phyloP scores from a whole-genome alignment of 2,113 vertebrate species.

The Oncorhynchus nerka region DNA sequence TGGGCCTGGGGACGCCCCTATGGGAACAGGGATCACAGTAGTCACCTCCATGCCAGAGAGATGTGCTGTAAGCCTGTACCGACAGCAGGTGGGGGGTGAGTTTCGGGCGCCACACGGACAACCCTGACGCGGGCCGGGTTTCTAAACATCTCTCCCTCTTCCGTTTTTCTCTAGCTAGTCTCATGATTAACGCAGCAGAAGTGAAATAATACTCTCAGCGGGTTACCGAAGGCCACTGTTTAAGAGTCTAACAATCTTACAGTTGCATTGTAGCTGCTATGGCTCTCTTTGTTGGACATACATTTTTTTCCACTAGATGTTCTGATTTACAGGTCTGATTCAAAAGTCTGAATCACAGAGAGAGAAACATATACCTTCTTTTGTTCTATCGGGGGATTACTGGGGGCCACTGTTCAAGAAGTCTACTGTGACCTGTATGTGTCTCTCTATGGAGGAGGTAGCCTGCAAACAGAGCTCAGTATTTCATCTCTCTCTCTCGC shows the following conservation, averaged over 20 bases:
- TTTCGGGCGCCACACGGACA: slow-evolving; percentile 54
- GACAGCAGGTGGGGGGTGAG: slow-evolving; percentile 36
- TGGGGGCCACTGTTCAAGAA: neutral
- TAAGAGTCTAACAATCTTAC: neutral
- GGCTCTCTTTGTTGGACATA: neutral
- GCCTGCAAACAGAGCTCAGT: neutral
- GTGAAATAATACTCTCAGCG: slow-evolving; percentile 13
- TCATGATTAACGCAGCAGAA: slow-evolving; percentile 38
- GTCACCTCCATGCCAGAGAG: slow-evolving; percentile 63
- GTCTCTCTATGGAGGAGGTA: neutral
- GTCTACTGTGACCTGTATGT: neutral
- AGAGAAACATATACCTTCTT: neutral
- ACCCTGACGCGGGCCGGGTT: slow-evolving; percentile 44
- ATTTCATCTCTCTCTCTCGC: slow-evolving; percentile 2
- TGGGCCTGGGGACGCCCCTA: slow-evolving; percentile 45
- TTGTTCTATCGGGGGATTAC: neutral
- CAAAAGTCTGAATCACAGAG: too few relatives aligned
- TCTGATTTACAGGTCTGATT: too few relatives aligned
- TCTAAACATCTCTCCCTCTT: slow-evolving; percentile 51
- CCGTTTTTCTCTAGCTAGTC: slow-evolving; percentile 25
- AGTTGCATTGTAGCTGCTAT: neutral
- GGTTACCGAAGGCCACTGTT: slow-evolving; percentile 17
- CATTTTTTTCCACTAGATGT: too few relatives aligned
- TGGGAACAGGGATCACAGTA: slow-evolving; percentile 47
- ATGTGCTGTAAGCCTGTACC: slow-evolving; percentile 47